These are phyloP conservation scores for Cantharis rufa DNA, from an alignment of 2,888 invertebrate genomes.

Conservation along the genomic window DNA sequence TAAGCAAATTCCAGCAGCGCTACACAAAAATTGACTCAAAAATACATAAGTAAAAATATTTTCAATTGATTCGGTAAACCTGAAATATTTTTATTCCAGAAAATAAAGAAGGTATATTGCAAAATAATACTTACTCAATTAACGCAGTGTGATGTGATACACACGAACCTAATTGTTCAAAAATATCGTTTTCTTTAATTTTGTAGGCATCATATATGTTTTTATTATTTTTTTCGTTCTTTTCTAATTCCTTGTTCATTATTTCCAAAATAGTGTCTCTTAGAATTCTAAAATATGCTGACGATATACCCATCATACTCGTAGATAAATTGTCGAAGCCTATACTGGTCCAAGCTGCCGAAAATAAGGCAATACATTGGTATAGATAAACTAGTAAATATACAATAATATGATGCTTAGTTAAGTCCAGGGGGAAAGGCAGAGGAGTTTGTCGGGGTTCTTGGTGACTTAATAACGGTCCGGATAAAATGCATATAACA, in stretches of 20 bases:
- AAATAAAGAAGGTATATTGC: background rate
- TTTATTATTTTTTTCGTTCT: background rate
- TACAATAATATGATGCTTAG: background rate
- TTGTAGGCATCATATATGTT: background rate
- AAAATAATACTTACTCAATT: constrained; percentile 31
- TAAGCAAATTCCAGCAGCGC: constrained; percentile 40
- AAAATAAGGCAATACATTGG: constrained; percentile 25
- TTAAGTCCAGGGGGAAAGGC: constrained; percentile 13
- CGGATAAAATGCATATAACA: constrained; percentile 1
- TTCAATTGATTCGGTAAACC: constrained; percentile 37
- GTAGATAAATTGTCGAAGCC: constrained; percentile 41
- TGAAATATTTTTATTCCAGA: constrained; percentile 22
- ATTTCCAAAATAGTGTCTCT: constrained; percentile 32
- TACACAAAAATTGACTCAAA: constrained; percentile 38
- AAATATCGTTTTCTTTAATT: constrained; percentile 5
- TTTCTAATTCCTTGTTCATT: background rate
- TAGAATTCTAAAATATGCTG: constrained; percentile 40
- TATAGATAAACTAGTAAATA: constrained; percentile 9
- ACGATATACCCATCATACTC: constrained; percentile 38
- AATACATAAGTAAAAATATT: constrained; percentile 36
- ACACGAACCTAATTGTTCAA: constrained; percentile 27
- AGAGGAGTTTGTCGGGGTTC: constrained; percentile 7
- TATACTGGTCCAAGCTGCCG: constrained; percentile 36
- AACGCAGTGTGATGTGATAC: constrained; percentile 35
- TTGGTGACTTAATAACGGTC: background rate